These are phyloP conservation scores for Drosophila triauraria DNA, from an alignment of 1,140 invertebrate species.

Conservation along the genomic window DNA sequence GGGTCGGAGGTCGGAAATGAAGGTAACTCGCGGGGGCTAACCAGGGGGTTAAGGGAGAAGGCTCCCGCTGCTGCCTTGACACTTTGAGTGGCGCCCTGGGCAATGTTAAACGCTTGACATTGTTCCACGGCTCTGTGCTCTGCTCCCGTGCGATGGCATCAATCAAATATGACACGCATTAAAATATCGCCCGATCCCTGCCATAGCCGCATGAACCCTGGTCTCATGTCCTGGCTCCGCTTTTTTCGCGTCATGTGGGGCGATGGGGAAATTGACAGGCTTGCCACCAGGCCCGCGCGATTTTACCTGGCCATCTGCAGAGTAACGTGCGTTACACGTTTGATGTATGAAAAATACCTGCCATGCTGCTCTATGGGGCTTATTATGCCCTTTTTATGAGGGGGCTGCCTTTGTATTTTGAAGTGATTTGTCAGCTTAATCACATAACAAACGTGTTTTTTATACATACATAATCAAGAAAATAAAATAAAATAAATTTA, in stretches of 20 bases:
- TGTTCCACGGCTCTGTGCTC: constrained; percentile 49
- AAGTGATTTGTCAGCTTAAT: constrained; percentile 4
- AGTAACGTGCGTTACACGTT: constrained; percentile 7
- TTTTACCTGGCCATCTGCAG: constrained; percentile 34
- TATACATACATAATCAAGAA: background rate
- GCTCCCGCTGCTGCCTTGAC: constrained; percentile 39
- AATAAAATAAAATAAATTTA: no score
- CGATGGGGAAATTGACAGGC: constrained; percentile 47
- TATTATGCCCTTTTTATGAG: constrained; percentile 22
- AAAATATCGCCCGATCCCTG: constrained; percentile 65
- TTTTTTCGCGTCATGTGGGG: constrained; percentile 29
- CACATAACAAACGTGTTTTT: background rate
- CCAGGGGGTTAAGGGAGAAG: background rate
- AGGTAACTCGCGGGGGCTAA: constrained; percentile 12
- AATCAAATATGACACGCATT: constrained; percentile 84
- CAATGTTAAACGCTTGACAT: constrained; percentile 79
- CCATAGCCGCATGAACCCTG: constrained; percentile 17
- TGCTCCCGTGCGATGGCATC: constrained; percentile 54
- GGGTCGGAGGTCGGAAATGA: constrained; percentile 21
- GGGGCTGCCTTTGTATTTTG: background rate
- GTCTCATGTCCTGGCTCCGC: constrained; percentile 7
- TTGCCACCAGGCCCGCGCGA: constrained; percentile 23
- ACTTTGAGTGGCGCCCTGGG: constrained; percentile 68
- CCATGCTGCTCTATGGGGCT: constrained; percentile 13
- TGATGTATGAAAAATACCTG: constrained; percentile 42